These are phyloP conservation scores for Argya squamiceps DNA, from an alignment of 2,797 vertebrate genomes.

Conservation along the genomic window DNA sequence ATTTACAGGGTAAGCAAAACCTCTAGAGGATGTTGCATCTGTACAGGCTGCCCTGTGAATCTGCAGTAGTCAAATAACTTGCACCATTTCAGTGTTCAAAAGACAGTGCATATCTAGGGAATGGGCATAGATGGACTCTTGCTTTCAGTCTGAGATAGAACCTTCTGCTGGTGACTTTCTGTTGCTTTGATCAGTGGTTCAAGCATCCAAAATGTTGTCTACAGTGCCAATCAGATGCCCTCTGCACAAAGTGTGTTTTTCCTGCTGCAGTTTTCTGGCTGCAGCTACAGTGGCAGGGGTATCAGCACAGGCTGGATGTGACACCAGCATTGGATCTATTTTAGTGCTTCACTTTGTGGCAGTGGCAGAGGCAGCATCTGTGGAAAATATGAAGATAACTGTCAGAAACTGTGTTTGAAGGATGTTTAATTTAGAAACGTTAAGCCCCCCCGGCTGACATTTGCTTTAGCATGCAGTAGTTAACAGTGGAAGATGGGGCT, in stretches of 20 bases:
- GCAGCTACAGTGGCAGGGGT: neutral
- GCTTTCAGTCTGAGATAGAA: neutral
- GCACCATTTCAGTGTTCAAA: neutral
- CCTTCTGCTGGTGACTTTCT: neutral
- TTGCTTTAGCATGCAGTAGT: neutral
- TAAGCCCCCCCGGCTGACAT: neutral
- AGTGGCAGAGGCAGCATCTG: constrained; percentile 43
- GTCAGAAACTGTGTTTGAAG: constrained; percentile 35
- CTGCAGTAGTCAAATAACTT: neutral
- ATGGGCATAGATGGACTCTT: neutral
- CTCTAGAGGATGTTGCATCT: neutral
- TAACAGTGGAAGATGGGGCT: neutral
- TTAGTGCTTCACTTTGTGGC: constrained; percentile 1
- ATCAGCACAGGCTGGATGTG: neutral
- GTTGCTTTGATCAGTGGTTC: neutral
- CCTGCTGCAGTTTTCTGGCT: neutral
- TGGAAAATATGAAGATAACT: constrained; percentile 40
- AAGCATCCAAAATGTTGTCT: neutral
- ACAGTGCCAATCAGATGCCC: neutral
- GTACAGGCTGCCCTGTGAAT: neutral
- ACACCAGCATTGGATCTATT: neutral
- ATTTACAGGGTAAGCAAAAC: neutral
- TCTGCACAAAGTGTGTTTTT: neutral
- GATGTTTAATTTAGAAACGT: constrained; percentile 28
- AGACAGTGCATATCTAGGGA: neutral